phyloP scores from a whole-genome alignment of 2,888 invertebrate genomes.

The Acanthosepion lycidas region DNA sequence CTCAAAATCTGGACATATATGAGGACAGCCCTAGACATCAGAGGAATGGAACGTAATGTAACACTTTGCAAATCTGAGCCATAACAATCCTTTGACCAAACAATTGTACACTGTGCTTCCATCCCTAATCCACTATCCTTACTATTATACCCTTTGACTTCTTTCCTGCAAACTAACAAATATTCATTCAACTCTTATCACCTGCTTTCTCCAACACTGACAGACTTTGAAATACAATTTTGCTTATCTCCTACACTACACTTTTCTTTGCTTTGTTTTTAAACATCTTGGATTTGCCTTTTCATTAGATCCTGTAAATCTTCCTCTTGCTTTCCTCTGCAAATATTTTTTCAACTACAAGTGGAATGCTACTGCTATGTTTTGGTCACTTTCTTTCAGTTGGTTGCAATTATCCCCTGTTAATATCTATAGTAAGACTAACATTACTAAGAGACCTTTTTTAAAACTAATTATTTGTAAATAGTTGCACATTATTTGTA shows the following conservation, averaged over 20 bases:
- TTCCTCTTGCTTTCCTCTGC: neutral
- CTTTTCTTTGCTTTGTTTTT: neutral
- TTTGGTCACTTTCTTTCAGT: too few relatives aligned
- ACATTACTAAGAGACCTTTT: too few relatives aligned
- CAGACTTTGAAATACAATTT: neutral
- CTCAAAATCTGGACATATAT: neutral
- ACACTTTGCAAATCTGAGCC: neutral
- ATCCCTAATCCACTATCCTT: neutral
- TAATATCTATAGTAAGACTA: too few relatives aligned
- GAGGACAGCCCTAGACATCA: neutral
- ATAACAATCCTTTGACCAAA: neutral
- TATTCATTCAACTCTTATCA: neutral
- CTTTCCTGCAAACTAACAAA: neutral
- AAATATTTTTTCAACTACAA: neutral
- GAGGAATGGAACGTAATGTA: neutral
- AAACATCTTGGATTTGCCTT: neutral
- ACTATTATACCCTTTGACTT: neutral
- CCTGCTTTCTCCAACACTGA: neutral
- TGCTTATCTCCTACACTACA: neutral
- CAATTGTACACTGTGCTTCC: neutral
- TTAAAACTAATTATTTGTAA: too few relatives aligned
- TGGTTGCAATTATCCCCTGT: too few relatives aligned
- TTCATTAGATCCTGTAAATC: neutral
- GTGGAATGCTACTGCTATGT: neutral
- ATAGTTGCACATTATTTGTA: too few relatives aligned